Base-by-base conservation (phyloP, 2,888 invertebrate species). In the Xanthia icteritia region DNA sequence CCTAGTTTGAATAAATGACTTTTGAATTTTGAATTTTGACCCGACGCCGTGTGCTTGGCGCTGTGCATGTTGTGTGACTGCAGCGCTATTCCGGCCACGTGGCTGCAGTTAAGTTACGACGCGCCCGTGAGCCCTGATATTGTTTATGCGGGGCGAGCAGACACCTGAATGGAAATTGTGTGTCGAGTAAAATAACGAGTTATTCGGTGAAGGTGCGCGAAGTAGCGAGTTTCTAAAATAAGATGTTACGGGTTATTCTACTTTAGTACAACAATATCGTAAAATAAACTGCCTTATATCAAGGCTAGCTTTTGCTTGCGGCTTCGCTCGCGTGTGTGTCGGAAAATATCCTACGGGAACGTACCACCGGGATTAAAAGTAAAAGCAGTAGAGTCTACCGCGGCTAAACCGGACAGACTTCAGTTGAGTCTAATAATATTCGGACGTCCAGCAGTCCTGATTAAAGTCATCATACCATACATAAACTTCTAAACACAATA, bases 131-230 rank as follows among this genome's bases (percentile, higher is more conserved):
- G 48, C 65, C 60, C 45, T 60, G 58, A 39, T 68, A 54, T 73
- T 77, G 65, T 73, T 66, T 63, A 70, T 54, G 54, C 56, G 51
- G 63, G 58, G 48, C 48, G 31, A 63, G 48, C n/a, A 42, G 72
- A 64, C 74, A 77, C 27, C 45, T 48, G 56, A 63, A 48, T 67
- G 61, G 65, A 73, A 66, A 79, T 65, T 72, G 64, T 72, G 56
- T 83, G 51, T 61, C 65, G 31, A 58, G 36, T 66, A 17, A 60
- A 70, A 23, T 77, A 15, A 60, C n/a, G 36, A 73, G 48, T 65
- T 69, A 66, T 68, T 61, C 11, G n/a, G 6, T 56, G n/a, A 39
- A 58, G 23, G n/a, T 54, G 60, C 0, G 27, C 17, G 5, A 56
- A n/a, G 36, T n/a, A 27, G 5, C 39, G 13, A n/a, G 39, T n/a